A percentile compares a stretch with the other conserved stretches of the same genome.
phyloP scores from a whole-genome alignment of 2,113 vertebrate species.

The Xenopus tropicalis region DNA sequence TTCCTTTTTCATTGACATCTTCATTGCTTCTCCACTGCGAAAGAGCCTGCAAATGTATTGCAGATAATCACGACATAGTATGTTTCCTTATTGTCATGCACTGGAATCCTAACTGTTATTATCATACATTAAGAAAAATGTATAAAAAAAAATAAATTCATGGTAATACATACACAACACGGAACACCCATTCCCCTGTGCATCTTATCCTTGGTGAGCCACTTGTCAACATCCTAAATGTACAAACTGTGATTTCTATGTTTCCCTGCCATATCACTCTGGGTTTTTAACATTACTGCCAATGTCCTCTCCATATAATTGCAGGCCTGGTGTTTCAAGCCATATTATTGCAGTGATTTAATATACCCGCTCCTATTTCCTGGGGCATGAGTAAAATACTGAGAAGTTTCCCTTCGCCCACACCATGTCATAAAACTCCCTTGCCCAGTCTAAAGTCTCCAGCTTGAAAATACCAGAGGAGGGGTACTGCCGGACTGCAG shows the following conservation, averaged over 20 bases:
- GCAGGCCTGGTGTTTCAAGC: constrained; percentile 30
- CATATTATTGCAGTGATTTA: constrained; percentile 31
- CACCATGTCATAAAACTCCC: constrained; percentile 2
- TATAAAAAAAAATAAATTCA: too few relatives aligned
- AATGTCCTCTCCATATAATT: background rate
- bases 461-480: constrained; percentile 1
- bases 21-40: background rate
- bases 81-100: background rate
- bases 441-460: constrained; percentile 40
- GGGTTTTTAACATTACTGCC: background rate
- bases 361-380: constrained; percentile 14
- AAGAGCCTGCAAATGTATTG: too few relatives aligned
- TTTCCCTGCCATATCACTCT: too few relatives aligned
- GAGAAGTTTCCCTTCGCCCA: background rate
- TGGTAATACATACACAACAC: too few relatives aligned
- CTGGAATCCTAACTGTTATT: background rate
- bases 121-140: too few relatives aligned
- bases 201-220: too few relatives aligned
- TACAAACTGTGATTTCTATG: too few relatives aligned
- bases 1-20: constrained; percentile 6
- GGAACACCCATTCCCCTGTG: too few relatives aligned
- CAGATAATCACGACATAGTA: too few relatives aligned
- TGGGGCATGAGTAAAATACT: constrained; percentile 18
- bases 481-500: constrained; percentile 17
- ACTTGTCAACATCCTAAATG: too few relatives aligned